Base-by-base conservation (phyloP, 2,888 invertebrate genomes). In the Heteropelma amictum region DNA sequence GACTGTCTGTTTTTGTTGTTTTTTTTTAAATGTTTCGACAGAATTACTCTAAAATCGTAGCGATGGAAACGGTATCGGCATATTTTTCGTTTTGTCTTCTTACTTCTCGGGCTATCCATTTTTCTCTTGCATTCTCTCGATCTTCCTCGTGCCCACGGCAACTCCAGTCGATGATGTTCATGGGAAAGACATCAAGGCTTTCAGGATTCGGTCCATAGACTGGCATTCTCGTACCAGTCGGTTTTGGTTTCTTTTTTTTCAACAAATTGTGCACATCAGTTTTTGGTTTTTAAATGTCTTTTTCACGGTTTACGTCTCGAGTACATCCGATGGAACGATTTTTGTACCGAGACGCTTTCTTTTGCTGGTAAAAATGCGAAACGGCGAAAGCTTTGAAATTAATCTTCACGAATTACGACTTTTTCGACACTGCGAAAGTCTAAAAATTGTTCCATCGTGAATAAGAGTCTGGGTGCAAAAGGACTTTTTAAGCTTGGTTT, bases 31-130 rank as follows among this genome's bases (percentile, higher is more conserved):
- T 21, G 14, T 12, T 56, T 45, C 14, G 40, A 12, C 40, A 60
- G 14, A 14, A 69, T 77, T 68, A 49, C 58, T 68, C 69, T 10
- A 56, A 21, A 47, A 60, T 56, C 33, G 84, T 81, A 17, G 47
- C 40, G 47, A 78, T 45, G 19, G 85, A 85, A 26, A 73, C 77
- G 30, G 80, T 77, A 23, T 85, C 86, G 1, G 21, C n/a, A 10
- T 76, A 53, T 73, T 72, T 80, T 42, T 51, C 72, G 28, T 42
- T 51, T 21, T 64, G 78, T 30, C 84, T 81, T 56, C 76, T 79
- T 17, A 80, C 26, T 76, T 85, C 85, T 69, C 85, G 79, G 12
- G 77, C 58, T n/a, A 82, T 79, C 87, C 86, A 87, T 67, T 83
- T 86, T 54, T 77, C 83, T 58, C 80, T 79, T 7, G 82, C 76